phyloP scores from a whole-genome alignment of 1,140 invertebrate genomes.

The Heliconius hewitsoni region DNA sequence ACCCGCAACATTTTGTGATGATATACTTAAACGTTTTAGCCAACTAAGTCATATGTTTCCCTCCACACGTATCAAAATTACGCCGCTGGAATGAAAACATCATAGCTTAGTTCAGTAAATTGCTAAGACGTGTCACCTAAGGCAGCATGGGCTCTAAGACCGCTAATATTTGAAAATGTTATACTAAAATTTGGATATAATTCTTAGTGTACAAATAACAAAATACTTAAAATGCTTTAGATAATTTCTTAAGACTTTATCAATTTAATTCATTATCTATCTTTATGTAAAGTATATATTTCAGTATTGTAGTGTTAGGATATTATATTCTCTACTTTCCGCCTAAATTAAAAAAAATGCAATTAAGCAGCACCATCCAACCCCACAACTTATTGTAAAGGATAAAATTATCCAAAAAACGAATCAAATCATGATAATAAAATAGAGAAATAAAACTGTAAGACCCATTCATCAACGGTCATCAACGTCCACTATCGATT shows the following conservation, averaged over 20 bases:
- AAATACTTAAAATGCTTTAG: too few relatives aligned
- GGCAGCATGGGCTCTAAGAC: not conserved
- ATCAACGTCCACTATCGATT: conserved; percentile 48
- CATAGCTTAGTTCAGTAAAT: not conserved
- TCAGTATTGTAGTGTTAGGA: too few relatives aligned
- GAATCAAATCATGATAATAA: not conserved
- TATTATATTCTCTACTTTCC: too few relatives aligned
- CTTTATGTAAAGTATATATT: too few relatives aligned
- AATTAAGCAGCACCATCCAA: too few relatives aligned
- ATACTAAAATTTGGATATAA: too few relatives aligned
- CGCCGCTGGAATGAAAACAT: not conserved
- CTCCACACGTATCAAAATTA: not conserved
- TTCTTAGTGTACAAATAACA: too few relatives aligned
- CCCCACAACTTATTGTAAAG: too few relatives aligned
- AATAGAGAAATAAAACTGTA: not conserved
- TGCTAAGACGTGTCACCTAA: not conserved
- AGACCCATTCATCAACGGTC: conserved; percentile 39
- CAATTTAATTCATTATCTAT: too few relatives aligned
- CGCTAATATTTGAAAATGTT: not conserved
- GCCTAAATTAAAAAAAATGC: too few relatives aligned
- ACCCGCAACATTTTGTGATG: not conserved
- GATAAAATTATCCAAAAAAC: not conserved
- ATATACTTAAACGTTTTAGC: not conserved
- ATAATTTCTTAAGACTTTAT: too few relatives aligned
- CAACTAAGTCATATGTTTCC: not conserved